phyloP scores from a whole-genome alignment of 2,797 vertebrate species.

The Chiroxiphia lanceolata region DNA sequence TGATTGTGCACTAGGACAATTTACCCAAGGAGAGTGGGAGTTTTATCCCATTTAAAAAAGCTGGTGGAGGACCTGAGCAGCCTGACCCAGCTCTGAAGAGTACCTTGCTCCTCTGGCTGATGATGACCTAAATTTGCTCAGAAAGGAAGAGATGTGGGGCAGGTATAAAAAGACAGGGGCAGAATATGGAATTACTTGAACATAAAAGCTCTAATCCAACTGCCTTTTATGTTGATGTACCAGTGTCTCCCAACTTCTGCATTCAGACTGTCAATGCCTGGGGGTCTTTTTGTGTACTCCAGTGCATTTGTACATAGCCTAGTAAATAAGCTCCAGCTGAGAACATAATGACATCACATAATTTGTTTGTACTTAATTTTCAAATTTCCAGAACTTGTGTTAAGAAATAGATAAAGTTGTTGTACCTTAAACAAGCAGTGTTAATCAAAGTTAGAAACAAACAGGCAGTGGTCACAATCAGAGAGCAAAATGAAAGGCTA shows the following conservation, averaged over 20 bases:
- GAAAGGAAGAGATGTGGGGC: not conserved
- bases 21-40: not conserved
- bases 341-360: not conserved
- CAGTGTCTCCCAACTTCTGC: not conserved
- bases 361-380: not conserved
- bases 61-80: not conserved
- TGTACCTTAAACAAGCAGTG: not conserved
- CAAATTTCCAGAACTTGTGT: not conserved
- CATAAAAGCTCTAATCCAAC: not conserved
- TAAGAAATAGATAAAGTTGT: not conserved
- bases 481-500: not conserved
- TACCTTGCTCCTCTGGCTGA: not conserved
- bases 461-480: not conserved
- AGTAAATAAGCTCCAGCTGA: not conserved
- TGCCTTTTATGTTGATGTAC: not conserved
- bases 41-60: not conserved
- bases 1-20: accelerated
- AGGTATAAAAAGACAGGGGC: not conserved
- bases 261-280: not conserved
- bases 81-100: not conserved
- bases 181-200: not conserved
- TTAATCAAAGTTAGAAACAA: not conserved
- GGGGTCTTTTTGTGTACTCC: not conserved
- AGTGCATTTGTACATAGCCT: not conserved
- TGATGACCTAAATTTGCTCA: not conserved